A percentile compares a stretch with the other conserved stretches of the same genome.
Conservation (phyloP, 2,797 vertebrate genomes). For the Triplophysa bombifrons region DNA sequence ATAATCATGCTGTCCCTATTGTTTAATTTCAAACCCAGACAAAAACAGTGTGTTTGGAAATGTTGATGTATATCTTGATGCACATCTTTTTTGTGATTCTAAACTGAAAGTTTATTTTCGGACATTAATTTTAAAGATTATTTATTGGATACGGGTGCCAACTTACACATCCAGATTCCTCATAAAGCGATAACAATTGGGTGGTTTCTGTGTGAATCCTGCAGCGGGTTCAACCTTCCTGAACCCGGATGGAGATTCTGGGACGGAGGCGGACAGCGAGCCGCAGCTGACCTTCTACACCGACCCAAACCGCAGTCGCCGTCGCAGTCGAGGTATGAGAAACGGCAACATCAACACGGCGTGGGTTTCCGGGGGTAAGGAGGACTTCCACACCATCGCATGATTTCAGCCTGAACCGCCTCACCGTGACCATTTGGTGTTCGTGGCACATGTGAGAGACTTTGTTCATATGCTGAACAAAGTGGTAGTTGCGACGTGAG, state of each 20-base stretch:
- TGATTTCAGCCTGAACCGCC: constrained; percentile 35
- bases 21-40: constrained; percentile 36
- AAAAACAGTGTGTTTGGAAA: constrained; percentile 9
- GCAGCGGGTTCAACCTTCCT: constrained; percentile 97
- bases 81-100: neutral
- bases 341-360: constrained; percentile 82
- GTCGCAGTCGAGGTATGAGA: constrained; percentile 93
- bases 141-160: neutral
- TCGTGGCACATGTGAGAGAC: constrained; percentile 27
- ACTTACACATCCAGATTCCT: neutral
- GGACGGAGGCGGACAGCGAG: constrained; percentile 95
- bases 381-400: constrained; percentile 62
- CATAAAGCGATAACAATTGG: neutral
- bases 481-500: constrained; percentile 46
- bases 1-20: constrained; percentile 28
- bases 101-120: constrained; percentile 18
- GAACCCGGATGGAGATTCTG: constrained; percentile 96
- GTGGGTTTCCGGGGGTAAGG: constrained; percentile 85
- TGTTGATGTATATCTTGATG: constrained; percentile 1
- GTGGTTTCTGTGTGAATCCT: constrained; percentile 72
- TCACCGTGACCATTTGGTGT: constrained; percentile 47
- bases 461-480: constrained; percentile 48
- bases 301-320: constrained; percentile 92
- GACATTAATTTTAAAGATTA: neutral
- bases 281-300: constrained; percentile 99